A percentile compares a stretch with the other conserved stretches of the same genome.
Evolutionary conservation across 2,888 invertebrate genomes (phyloP).

Genomic region (Folsomia manolachei): DNA sequence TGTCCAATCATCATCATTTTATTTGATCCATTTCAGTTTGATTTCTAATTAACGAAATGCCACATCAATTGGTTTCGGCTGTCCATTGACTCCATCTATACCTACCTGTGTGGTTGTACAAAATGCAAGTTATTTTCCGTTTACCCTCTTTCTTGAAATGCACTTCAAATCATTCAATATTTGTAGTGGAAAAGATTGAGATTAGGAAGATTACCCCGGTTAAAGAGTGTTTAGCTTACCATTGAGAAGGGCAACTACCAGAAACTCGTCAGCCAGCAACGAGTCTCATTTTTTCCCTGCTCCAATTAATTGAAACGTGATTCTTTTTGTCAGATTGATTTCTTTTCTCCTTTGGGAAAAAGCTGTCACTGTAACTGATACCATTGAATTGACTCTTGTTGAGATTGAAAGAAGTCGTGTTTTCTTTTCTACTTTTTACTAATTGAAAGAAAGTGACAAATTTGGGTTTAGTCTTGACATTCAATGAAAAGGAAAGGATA

Average conservation of each 20-base stretch:
- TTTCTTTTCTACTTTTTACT: neutral
- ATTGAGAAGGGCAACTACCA: no score
- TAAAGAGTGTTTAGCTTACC: no score
- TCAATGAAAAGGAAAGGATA: neutral
- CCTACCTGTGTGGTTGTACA: neutral
- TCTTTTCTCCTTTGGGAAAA: slow-evolving; percentile 10
- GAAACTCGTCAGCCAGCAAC: no score
- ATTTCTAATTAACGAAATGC: slow-evolving; percentile 9
- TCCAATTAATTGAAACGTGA: slow-evolving; percentile 18
- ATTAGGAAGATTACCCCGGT: no score
- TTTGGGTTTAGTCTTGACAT: neutral
- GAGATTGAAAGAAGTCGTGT: neutral
- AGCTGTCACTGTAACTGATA: slow-evolving; percentile 20
- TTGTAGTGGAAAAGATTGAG: no score
- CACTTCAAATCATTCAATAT: no score
- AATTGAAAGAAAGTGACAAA: neutral
- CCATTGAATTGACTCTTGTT: neutral
- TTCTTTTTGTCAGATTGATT: slow-evolving; percentile 7
- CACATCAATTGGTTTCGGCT: neutral
- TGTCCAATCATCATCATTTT: no score
- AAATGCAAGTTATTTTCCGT: no score
- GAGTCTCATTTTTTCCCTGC: neutral
- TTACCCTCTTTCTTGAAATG: no score
- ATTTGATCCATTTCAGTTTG: neutral
- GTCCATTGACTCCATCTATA: neutral